These are phyloP conservation scores for Urocyon cinereoargenteus DNA, from an alignment of 2,797 vertebrate species.

Conservation along the genomic window DNA sequence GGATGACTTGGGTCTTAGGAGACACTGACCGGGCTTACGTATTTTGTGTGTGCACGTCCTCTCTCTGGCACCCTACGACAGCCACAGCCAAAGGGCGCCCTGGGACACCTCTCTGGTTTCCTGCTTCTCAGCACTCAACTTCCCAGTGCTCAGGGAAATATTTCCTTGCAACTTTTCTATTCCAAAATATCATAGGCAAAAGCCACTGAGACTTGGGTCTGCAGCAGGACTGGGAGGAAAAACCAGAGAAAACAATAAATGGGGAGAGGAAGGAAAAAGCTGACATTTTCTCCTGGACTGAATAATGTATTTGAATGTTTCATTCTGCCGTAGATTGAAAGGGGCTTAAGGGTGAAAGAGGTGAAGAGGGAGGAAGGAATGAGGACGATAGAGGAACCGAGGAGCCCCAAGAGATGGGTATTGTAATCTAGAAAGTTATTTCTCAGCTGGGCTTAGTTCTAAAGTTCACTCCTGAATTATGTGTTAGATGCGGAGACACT, in stretches of 20 bases:
- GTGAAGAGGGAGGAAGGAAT: conserved; percentile 49
- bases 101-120: conserved; percentile 77
- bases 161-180: conserved; percentile 59
- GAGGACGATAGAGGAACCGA: conserved; percentile 40
- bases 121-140: conserved; percentile 62
- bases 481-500: conserved; percentile 72
- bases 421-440: conserved; percentile 79
- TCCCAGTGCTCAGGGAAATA: conserved; percentile 67
- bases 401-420: conserved; percentile 75
- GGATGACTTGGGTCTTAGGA: conserved; percentile 51
- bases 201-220: conserved; percentile 64
- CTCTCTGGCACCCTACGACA: conserved; percentile 72
- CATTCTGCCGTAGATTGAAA: conserved; percentile 65
- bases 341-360: conserved; percentile 70
- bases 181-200: conserved; percentile 68
- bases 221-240: conserved; percentile 58
- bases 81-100: not conserved
- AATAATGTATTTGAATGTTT: conserved; percentile 67
- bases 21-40: conserved; percentile 69
- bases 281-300: conserved; percentile 60
- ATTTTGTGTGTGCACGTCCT: conserved; percentile 65
- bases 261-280: conserved; percentile 73
- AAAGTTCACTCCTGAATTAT: conserved; percentile 85
- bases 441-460: conserved; percentile 71
- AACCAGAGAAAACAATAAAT: conserved; percentile 80